A percentile compares a stretch with the other conserved stretches of the same genome.
Evolutionary conservation across 2,797 vertebrate genomes (phyloP).

Genomic region (Monodelphis domestica): DNA sequence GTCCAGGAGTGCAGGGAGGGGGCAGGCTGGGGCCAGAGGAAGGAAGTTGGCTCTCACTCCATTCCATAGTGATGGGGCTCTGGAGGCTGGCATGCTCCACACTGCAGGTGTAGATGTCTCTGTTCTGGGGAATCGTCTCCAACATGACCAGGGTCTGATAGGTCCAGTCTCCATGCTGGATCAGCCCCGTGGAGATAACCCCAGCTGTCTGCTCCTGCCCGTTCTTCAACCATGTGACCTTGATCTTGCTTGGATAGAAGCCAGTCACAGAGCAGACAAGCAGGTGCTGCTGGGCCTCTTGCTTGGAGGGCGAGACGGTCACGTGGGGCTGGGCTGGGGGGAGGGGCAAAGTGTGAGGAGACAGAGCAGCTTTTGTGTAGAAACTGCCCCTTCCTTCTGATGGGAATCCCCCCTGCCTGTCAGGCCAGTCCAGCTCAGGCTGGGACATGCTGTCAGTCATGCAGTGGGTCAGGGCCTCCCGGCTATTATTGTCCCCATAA

Average conservation of each 20-base stretch:
- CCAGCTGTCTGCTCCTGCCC: constrained; percentile 59
- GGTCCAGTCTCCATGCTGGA: constrained; percentile 68
- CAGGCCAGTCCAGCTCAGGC: neutral
- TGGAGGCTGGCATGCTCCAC: constrained; percentile 63
- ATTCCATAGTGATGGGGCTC: constrained; percentile 43
- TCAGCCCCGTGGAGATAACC: constrained; percentile 39
- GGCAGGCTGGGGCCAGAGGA: neutral
- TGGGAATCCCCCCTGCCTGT: neutral
- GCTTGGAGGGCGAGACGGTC: constrained; percentile 59
- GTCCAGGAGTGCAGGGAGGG: too few relatives aligned
- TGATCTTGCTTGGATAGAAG: constrained; percentile 73
- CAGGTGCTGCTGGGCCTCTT: constrained; percentile 18
- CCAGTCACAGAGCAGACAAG: constrained; percentile 61
- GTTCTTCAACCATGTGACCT: constrained; percentile 69
- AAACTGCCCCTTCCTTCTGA: neutral
- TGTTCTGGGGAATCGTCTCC: constrained; percentile 54
- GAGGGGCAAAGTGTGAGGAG: neutral
- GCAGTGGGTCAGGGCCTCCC: neutral
- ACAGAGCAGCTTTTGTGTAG: too few relatives aligned
- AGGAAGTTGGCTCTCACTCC: constrained; percentile 61
- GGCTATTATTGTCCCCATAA: neutral
- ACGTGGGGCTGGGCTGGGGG: constrained; percentile 52
- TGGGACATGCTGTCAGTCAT: neutral
- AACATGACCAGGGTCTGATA: constrained; percentile 67
- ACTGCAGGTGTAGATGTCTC: constrained; percentile 65